Percentiles rank a stretch among this genome's conserved stretches.
phyloP scores from a whole-genome alignment of 2,113 vertebrate genomes.

The Tretioscincus oriximinensis region DNA sequence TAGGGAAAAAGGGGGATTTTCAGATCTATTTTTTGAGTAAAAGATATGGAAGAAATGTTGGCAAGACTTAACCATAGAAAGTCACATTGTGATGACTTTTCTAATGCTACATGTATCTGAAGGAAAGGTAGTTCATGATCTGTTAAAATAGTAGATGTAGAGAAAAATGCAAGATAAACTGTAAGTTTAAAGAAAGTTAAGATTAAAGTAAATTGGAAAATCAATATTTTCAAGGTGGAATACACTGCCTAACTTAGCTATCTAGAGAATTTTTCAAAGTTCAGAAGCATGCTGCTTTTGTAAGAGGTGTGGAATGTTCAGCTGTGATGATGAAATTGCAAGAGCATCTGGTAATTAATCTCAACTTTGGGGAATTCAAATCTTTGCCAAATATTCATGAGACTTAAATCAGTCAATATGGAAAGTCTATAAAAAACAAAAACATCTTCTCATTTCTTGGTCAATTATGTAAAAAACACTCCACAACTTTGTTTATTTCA shows the following conservation, averaged over 20 bases:
- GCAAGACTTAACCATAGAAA: neutral
- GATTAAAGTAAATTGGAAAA: conserved; percentile 27
- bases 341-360: conserved; percentile 51
- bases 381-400: conserved; percentile 44
- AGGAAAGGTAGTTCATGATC: neutral
- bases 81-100: neutral
- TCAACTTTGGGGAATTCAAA: conserved; percentile 43
- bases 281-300: conserved; percentile 35
- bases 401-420: conserved; percentile 43
- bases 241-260: neutral
- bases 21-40: neutral
- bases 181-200: conserved; percentile 10
- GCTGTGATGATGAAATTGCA: conserved; percentile 48
- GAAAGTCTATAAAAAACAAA: conserved; percentile 9
- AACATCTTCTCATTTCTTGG: conserved; percentile 3
- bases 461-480: conserved; percentile 18
- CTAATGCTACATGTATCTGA: neutral
- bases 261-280: conserved; percentile 50
- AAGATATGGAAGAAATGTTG: neutral
- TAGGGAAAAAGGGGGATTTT: neutral
- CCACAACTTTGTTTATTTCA: conserved; percentile 33
- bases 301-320: conserved; percentile 20
- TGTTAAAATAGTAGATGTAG: neutral
- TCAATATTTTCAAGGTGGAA: conserved; percentile 41
- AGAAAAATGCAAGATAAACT: neutral